Evolutionary conservation across 2,888 invertebrate species (phyloP), one percentile per base, ranked within the genome.

Genomic region (Drosophila mercatorum): DNA sequence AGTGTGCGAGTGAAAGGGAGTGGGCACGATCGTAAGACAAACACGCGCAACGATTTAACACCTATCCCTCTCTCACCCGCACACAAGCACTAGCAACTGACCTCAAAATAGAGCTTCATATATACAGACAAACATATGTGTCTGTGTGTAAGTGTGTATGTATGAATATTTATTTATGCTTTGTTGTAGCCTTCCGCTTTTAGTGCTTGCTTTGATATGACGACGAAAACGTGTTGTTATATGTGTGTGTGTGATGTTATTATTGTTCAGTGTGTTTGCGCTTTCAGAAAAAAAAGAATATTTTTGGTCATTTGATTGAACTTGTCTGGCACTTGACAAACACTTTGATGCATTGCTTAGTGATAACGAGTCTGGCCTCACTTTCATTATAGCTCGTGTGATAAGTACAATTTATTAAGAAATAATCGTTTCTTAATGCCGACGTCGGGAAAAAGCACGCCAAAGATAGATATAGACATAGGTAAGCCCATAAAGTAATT

Each of bases 71-170:
- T 47, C 52, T 43, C 34, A 34, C 47, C 11, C 43, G n/a, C 34
- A 41, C 26, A 8, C 26, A 8, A 41, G 11, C 34, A 10, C 14
- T 44, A 55, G 41, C 66, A 41, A 63, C 61, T 67, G 86, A 86
- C 86, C 84, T 84, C 76, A 84, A 82, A 83, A 81, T 71, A 70
- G 53, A 61, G 73, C 66, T 76, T 72, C 22, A 22, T 69, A 47
- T 28, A 47, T 12, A 31, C 10, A 34, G 34, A 61, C n/a, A 49
- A 1, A 8, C 2, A 49, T 5, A 49, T 2, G n/a, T 10, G 1
- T 8, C 8, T 12, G 7, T 3, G 5, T 10, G 0, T 31, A 1
- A 5, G 3, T 47, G 1, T 31, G n/a, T 49, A 10, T 34, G 34
- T 34, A 17, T 17, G 49, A 10, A 34, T 34, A 51, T 51, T 51